Evolutionary conservation across 2,797 vertebrate genomes (phyloP).

Genomic region (Spinus olivaceus): DNA sequence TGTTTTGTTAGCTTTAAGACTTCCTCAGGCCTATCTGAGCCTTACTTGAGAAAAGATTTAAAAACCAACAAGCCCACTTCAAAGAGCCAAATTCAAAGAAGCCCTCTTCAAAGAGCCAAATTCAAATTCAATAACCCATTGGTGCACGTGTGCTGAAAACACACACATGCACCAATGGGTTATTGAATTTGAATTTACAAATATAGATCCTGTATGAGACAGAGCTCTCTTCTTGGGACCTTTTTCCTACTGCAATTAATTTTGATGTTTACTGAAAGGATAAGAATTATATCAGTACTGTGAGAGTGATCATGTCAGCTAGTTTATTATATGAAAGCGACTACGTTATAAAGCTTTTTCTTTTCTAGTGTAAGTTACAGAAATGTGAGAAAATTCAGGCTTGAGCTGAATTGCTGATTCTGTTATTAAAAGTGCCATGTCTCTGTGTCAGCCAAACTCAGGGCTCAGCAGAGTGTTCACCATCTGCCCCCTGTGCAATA

Average conservation of each 20-base stretch:
- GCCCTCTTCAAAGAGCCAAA: not conserved
- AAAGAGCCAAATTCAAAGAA: not conserved
- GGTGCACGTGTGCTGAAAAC: not conserved
- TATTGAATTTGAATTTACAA: not conserved
- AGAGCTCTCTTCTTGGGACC: not conserved
- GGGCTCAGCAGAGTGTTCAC: not conserved
- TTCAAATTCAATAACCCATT: no score
- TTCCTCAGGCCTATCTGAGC: not conserved
- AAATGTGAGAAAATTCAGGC: not conserved
- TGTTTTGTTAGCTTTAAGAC: not conserved
- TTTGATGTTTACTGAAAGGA: not conserved
- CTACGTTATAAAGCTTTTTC: not conserved
- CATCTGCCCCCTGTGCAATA: not conserved
- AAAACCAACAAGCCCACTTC: not conserved
- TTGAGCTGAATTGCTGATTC: not conserved
- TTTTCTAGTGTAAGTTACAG: not conserved
- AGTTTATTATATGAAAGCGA: not conserved
- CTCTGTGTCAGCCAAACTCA: not conserved
- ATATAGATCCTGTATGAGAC: not conserved
- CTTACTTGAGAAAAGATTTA: not conserved
- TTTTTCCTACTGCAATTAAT: not conserved
- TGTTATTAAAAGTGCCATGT: not conserved
- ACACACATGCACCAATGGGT: not conserved
- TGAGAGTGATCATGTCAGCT: not conserved
- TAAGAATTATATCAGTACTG: not conserved